Evolutionary conservation across 2,888 invertebrate genomes (phyloP).

Genomic region (Drosophila macrospina): DNA sequence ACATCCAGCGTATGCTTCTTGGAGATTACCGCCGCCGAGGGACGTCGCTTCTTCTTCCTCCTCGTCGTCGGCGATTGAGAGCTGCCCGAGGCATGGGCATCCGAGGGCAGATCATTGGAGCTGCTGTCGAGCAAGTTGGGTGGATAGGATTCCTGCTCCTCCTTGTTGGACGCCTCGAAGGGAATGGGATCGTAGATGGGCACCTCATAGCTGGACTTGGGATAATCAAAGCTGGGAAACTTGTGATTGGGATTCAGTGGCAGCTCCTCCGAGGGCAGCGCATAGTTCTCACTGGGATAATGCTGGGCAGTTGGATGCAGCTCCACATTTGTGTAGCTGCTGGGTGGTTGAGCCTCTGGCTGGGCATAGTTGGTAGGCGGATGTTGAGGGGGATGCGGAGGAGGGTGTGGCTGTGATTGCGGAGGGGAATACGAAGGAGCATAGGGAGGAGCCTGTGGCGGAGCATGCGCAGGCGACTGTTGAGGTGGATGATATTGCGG

Average conservation of each 20-base stretch:
- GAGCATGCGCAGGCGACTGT: neutral
- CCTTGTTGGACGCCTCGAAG: slow-evolving; percentile 77
- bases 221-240: slow-evolving; percentile 82
- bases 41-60: slow-evolving; percentile 66
- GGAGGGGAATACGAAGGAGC: slow-evolving; percentile 4
- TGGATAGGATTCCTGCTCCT: slow-evolving; percentile 80
- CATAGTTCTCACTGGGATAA: slow-evolving; percentile 66
- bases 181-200: slow-evolving; percentile 84
- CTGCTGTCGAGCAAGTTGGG: slow-evolving; percentile 57
- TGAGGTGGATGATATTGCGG: slow-evolving; percentile 16
- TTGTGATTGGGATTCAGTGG: slow-evolving; percentile 82
- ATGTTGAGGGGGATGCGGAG: slow-evolving; percentile 9
- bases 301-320: slow-evolving; percentile 35
- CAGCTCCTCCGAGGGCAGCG: slow-evolving; percentile 78
- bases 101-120: slow-evolving; percentile 46
- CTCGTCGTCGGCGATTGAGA: slow-evolving; percentile 44
- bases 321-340: slow-evolving; percentile 15
- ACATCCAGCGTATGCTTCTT: slow-evolving; percentile 81
- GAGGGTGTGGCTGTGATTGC: slow-evolving; percentile 10
- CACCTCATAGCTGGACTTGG: slow-evolving; percentile 85
- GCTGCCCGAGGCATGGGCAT: slow-evolving; percentile 59
- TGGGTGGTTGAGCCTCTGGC: slow-evolving; percentile 46
- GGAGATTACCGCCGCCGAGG: slow-evolving; percentile 46
- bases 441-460: slow-evolving; percentile 1
- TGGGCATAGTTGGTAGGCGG: slow-evolving; percentile 22